Percentiles rank a stretch among this genome's conserved stretches.
phyloP scores from a whole-genome alignment of 2,113 vertebrate species.

The Pungitius pungitius region DNA sequence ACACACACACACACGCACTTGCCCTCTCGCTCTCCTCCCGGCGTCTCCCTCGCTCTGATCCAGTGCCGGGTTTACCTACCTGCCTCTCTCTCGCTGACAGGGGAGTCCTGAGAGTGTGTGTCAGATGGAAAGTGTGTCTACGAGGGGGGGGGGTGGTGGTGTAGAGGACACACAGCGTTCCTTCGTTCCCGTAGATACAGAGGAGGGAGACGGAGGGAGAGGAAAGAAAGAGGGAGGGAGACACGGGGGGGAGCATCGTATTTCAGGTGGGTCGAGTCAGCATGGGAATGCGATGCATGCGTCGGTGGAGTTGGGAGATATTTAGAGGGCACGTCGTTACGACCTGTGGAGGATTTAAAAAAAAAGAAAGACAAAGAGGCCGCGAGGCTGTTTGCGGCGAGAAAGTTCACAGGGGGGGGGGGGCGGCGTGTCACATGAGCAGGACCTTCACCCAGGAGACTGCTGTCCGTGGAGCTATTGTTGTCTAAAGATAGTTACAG shows the following conservation, averaged over 20 bases:
- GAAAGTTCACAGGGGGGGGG: neutral
- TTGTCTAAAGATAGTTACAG: no score
- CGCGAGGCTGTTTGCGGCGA: neutral
- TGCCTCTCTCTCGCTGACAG: conserved; percentile 48
- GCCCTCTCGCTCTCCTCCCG: conserved; percentile 39
- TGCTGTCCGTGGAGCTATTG: no score
- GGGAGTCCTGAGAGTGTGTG: conserved; percentile 70
- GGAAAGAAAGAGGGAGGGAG: neutral
- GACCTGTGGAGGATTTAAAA: conserved; percentile 8
- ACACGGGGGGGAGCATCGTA: conserved; percentile 83
- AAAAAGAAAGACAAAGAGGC: neutral
- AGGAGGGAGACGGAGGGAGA: conserved; percentile 70
- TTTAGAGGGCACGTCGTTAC: conserved; percentile 33
- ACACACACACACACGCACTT: conserved; percentile 15
- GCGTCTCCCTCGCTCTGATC: conserved; percentile 52
- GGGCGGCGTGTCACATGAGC: no score
- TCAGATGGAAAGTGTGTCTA: conserved; percentile 69
- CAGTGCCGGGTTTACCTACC: conserved; percentile 69
- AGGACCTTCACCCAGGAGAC: neutral
- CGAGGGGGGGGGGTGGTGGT: conserved; percentile 17
- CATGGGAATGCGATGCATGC: conserved; percentile 69
- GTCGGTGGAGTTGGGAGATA: conserved; percentile 57
- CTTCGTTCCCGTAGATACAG: conserved; percentile 71
- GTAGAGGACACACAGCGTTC: conserved; percentile 72
- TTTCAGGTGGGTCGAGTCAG: conserved; percentile 90